phyloP scores from a whole-genome alignment of 2,888 invertebrate species.

The Spilarctia lutea region DNA sequence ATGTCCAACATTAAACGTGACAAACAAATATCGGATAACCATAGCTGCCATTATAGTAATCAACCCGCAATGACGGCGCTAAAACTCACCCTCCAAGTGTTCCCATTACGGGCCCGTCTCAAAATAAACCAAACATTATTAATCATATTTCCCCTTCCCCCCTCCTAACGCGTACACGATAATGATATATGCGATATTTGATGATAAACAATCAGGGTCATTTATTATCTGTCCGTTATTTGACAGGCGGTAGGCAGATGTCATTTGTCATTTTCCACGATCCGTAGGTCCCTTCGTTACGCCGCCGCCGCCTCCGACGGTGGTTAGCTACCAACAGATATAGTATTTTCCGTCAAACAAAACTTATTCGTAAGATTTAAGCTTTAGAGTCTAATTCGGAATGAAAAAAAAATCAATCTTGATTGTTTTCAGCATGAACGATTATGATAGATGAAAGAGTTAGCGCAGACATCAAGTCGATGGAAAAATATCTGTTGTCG shows the following conservation, averaged over 20 bases:
- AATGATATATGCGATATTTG: conserved; percentile 87
- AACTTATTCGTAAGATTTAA: conserved; percentile 54
- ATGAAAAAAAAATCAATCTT: conserved; percentile 78
- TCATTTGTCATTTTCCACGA: conserved; percentile 89
- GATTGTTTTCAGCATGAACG: conserved; percentile 87
- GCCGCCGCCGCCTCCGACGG: conserved; percentile 84
- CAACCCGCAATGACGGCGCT: conserved; percentile 76
- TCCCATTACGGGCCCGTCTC: conserved; percentile 74
- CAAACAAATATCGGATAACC: conserved; percentile 60
- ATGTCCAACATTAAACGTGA: conserved; percentile 50
- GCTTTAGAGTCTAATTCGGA: conserved; percentile 57
- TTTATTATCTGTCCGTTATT: conserved; percentile 89
- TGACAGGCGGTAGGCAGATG: conserved; percentile 90
- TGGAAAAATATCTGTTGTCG: conserved; percentile 58
- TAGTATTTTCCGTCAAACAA: conserved; percentile 53
- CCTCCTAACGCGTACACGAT: conserved; percentile 80
- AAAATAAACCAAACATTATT: conserved; percentile 86
- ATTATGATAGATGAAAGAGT: conserved; percentile 87
- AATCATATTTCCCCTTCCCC: conserved; percentile 78
- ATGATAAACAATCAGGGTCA: conserved; percentile 88
- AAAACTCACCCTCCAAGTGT: conserved; percentile 78
- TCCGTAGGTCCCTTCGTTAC: conserved; percentile 86
- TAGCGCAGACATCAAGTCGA: conserved; percentile 83
- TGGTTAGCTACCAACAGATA: conserved; percentile 81
- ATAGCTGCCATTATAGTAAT: conserved; percentile 64